Percentiles rank a stretch among this genome's conserved stretches.
These are phyloP conservation scores for Enteromius treurensis DNA, from an alignment of 2,797 vertebrate genomes.

Conservation along the genomic window DNA sequence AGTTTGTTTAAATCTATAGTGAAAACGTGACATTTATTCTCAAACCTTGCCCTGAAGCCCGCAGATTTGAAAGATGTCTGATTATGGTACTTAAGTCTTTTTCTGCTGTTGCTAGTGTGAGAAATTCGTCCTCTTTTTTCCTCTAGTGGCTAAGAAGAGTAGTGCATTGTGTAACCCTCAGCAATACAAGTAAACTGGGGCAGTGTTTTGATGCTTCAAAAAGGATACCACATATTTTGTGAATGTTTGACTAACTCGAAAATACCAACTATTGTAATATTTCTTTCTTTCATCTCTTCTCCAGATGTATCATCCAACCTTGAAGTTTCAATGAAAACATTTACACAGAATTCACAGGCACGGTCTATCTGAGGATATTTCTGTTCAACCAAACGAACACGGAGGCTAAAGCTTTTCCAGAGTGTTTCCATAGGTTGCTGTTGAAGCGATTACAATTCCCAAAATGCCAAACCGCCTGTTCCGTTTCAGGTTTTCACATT, in stretches of 20 bases:
- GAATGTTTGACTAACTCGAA: not conserved
- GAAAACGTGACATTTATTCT: not conserved
- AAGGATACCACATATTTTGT: not conserved
- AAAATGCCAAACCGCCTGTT: constrained; percentile 38
- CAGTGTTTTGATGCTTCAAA: not conserved
- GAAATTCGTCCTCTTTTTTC: constrained; percentile 24
- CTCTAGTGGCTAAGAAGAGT: constrained; percentile 42
- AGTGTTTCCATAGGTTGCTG: constrained; percentile 1
- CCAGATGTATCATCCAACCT: constrained; percentile 30
- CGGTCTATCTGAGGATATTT: constrained; percentile 8
- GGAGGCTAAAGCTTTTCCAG: constrained; percentile 19
- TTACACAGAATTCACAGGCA: not conserved
- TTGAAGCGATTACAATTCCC: constrained; percentile 19
- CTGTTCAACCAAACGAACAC: not conserved
- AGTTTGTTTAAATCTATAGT: not conserved
- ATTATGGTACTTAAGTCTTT: not conserved
- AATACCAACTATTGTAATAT: not conserved
- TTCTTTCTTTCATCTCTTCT: constrained; percentile 8
- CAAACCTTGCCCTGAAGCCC: not conserved
- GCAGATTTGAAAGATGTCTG: not conserved
- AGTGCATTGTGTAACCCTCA: not conserved
- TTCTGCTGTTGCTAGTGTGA: not conserved
- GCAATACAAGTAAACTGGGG: not conserved
- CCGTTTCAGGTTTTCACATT: not conserved
- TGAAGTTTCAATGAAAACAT: constrained; percentile 23